phyloP scores from a whole-genome alignment of 1,140 invertebrate genomes.

The Drosophila simulans region DNA sequence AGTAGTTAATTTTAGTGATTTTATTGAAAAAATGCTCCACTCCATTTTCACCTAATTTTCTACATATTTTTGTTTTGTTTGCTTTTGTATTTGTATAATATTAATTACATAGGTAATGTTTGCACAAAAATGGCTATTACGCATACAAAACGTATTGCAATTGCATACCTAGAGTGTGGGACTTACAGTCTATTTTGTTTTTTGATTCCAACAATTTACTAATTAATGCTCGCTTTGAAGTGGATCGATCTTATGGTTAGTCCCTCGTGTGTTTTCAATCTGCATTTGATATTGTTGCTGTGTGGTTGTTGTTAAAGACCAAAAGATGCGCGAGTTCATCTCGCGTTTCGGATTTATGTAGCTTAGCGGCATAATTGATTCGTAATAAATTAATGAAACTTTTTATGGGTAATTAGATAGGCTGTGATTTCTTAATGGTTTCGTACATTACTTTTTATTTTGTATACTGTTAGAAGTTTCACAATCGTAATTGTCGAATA shows the following conservation, averaged over 20 bases:
- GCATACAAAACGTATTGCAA: constrained; percentile 77
- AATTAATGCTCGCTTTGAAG: constrained; percentile 48
- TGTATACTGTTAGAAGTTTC: constrained; percentile 50
- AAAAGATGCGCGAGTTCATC: constrained; percentile 38
- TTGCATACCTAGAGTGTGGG: constrained; percentile 69
- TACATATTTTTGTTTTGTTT: constrained; percentile 69
- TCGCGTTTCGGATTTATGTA: constrained; percentile 27
- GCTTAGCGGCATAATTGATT: constrained; percentile 73
- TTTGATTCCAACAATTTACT: constrained; percentile 55
- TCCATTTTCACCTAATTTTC: constrained; percentile 81
- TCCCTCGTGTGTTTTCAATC: constrained; percentile 28
- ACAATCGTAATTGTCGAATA: constrained; percentile 33
- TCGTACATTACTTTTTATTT: constrained; percentile 14
- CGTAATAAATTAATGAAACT: constrained; percentile 79
- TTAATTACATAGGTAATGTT: constrained; percentile 79
- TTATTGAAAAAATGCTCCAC: constrained; percentile 82
- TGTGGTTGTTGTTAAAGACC: constrained; percentile 40
- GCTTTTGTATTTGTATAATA: constrained; percentile 67
- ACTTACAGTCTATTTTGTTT: constrained; percentile 77
- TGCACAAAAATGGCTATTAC: constrained; percentile 78
- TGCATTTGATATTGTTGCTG: constrained; percentile 38
- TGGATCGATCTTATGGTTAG: constrained; percentile 46
- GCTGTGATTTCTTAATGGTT: constrained; percentile 39
- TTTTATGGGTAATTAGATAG: constrained; percentile 40
- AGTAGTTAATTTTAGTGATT: constrained; percentile 66